Evolutionary conservation across 2,888 invertebrate genomes (phyloP), one percentile per base, ranked within the genome.

Genomic region (Rosalia funebris): DNA sequence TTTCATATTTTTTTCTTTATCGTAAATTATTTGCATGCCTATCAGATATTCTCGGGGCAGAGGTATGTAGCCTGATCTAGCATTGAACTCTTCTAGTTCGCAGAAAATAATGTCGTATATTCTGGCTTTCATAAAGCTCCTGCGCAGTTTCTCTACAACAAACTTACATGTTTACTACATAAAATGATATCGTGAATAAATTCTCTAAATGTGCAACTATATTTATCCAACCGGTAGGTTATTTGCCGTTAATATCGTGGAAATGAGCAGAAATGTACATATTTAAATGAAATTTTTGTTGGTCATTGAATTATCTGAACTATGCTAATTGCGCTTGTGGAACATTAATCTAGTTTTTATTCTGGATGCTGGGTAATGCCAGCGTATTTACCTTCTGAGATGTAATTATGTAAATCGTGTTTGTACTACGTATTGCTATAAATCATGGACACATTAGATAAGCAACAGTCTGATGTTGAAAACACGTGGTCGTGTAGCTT

Each of bases 71-170:
- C 10, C 16, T 50, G 15, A 39, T 9, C 25, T 39, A 50, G 15
- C 50, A 25, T 50, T 50, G 50, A 50, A 39, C 15, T 50, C 39
- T 31, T 36, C 39, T 34, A 37, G 14, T 39, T 50, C 34, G 15
- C 20, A 20, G 37, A n/a, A 34, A 3, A 14, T 34, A 12, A 15
- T 36, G 4, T 16, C 17, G n/a, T 36, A 17, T 34, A 7, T 7
- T 19, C 36, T 36, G 11, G n/a, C 19, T 34, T 48, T 17, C 37
- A 12, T 19, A 48, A 19, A 37, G 11, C 1, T 25, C 19, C 12
- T 36, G 48, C 48, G 50, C 50, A 50, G 39, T 39, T 39, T 50
- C 14, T 14, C 10, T 9, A 10, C 37, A 37, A 15, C 1, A 34
- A 47, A 10, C 36, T 34, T 25, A 25, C 39, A 50, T 34, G 19